These are phyloP conservation scores for Zygaena filipendulae DNA, from an alignment of 2,888 invertebrate genomes.

Conservation along the genomic window DNA sequence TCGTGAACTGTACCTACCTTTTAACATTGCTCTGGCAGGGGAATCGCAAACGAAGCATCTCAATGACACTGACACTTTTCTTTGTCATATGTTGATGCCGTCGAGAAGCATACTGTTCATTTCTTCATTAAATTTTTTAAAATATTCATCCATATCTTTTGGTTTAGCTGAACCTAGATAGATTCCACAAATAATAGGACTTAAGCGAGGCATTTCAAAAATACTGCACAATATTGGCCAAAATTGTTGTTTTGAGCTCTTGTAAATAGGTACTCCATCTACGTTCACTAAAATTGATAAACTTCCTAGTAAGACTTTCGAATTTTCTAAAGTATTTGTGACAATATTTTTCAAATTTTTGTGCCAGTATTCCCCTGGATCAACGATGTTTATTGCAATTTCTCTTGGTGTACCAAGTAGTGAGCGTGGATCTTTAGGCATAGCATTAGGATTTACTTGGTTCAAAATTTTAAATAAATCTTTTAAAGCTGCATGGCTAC, in stretches of 20 bases:
- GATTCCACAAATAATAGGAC: too few species aligned
- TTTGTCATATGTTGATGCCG: constrained; percentile 6
- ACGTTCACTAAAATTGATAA: constrained; percentile 13
- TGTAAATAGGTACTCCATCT: constrained; percentile 14
- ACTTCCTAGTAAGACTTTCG: too few species aligned
- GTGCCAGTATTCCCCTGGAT: constrained; percentile 11
- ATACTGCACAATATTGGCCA: constrained; percentile 16
- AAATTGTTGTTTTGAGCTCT: constrained; percentile 14
- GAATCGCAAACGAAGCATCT: constrained; percentile 11
- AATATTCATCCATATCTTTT: constrained; percentile 5
- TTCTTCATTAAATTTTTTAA: constrained; percentile 7
- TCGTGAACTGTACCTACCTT: constrained; percentile 10
- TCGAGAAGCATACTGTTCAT: too few species aligned
- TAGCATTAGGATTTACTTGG: too few species aligned
- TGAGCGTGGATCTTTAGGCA: constrained; percentile 11
- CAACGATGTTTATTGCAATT: constrained; percentile 3
- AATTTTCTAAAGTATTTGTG: constrained; percentile 7
- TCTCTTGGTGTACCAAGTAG: constrained; percentile 10
- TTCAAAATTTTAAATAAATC: constrained; percentile 9
- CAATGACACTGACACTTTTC: constrained; percentile 5
- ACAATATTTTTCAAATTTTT: constrained; percentile 8
- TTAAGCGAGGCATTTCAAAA: constrained; percentile 8
- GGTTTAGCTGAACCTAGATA: constrained; percentile 6
- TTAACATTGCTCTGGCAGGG: constrained; percentile 11
- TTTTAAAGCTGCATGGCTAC: constrained; percentile 10